Base-by-base conservation (phyloP, 2,888 invertebrate species). In the Subacronicta megacephala region DNA sequence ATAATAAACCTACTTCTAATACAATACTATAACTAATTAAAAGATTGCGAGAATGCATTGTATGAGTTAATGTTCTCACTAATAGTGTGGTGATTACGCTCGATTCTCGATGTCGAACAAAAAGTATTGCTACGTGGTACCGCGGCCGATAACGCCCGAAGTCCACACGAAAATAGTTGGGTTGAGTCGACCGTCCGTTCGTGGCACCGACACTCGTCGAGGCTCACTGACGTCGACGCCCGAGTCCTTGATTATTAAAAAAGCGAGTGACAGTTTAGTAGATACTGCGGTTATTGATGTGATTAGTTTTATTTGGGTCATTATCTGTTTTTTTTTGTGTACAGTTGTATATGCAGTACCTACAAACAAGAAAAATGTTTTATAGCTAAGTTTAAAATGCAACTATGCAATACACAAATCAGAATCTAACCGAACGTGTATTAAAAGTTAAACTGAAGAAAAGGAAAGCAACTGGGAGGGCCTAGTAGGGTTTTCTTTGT, bases 171-270 rank as follows among this genome's bases (percentile, higher is more conserved):
- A 85, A 85, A 83, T 81, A 83, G 75, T 66, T 81, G 81, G 77
- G 55, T 63, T 57, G 81, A 77, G 55, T 63, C 59, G 81, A 80
- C 71, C 45, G 65, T 47, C 71, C 57, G 66, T 49, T 82, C 84
- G 81, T 84, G 85, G 83, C 88, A 86, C 82, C 84, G 82, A 86
- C 85, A 82, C 72, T 73, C 76, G 75, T 66, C 77, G 78, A 82
- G 80, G 78, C 81, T 76, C 74, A 61, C 57, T 82, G 82, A 82
- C 81, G 80, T 75, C 62, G 73, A 46, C 64, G 68, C 66, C 62
- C 68, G 68, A 80, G 84, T 85, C 84, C 88, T 86, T 85, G 82
- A 80, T 84, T 85, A 84, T 86, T 82, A 81, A 85, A 87, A 71
- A 85, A 80, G 75, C 77, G 77, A 81, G 77, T 81, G 82, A 83